Conservation (phyloP, 2,113 vertebrate genomes). For the Rattus rattus region DNA sequence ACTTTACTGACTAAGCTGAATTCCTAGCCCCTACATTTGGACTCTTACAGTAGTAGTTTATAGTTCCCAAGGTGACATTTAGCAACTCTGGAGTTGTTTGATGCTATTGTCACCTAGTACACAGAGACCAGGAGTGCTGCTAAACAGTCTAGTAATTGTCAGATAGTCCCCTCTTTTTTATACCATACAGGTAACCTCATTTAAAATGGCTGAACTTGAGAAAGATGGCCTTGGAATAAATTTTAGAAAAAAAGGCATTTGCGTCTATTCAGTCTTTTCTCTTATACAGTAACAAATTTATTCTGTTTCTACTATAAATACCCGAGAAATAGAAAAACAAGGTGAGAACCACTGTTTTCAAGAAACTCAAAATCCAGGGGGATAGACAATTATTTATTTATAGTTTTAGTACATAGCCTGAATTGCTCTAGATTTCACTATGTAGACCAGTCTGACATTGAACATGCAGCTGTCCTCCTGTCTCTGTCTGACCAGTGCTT, state of each 20-base stretch:
- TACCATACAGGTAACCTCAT: neutral
- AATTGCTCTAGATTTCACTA: neutral
- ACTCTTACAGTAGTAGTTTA: neutral
- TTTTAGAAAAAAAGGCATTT: neutral
- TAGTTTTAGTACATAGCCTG: neutral
- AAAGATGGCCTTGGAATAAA: neutral
- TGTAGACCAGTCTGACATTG: neutral
- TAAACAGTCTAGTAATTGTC: no score
- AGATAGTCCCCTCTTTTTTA: no score
- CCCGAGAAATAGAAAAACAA: neutral
- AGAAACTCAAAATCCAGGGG: neutral
- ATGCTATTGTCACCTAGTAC: neutral
- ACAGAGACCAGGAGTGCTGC: neutral
- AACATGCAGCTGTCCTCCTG: neutral
- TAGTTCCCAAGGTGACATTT: neutral
- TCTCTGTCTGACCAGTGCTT: neutral
- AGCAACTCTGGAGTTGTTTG: neutral
- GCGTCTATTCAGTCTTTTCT: neutral
- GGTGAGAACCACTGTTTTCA: neutral
- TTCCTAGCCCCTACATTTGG: neutral
- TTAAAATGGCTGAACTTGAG: neutral
- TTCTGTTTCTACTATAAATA: neutral
- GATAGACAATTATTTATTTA: neutral
- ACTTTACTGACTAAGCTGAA: neutral
- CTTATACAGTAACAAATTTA: neutral